Conservation (phyloP, 2,888 invertebrate genomes). For the Hydrotaea cyrtoneurina region DNA sequence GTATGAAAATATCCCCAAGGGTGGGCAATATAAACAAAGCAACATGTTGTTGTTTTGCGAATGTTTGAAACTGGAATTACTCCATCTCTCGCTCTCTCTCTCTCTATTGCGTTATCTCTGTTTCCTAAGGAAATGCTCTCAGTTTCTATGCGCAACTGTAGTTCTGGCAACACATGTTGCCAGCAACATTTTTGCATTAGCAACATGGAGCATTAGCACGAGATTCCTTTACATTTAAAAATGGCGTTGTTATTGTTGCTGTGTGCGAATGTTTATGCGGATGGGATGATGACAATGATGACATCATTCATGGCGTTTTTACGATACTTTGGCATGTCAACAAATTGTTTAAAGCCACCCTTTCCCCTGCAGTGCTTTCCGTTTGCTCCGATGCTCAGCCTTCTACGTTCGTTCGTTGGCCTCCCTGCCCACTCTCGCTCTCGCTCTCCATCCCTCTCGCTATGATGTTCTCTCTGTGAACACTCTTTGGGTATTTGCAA, state of each 20-base stretch:
- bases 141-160: background rate
- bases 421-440: background rate
- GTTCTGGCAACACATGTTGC: background rate
- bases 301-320: constrained; percentile 16
- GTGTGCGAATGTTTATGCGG: background rate
- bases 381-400: background rate
- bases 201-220: background rate
- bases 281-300: background rate
- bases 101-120: background rate
- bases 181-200: constrained; percentile 43
- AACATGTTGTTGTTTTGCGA: constrained; percentile 61
- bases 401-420: background rate
- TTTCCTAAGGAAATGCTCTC: background rate
- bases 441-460: background rate
- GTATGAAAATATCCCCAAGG: background rate
- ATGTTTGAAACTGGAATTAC: constrained; percentile 10
- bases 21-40: constrained; percentile 35
- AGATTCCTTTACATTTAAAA: constrained; percentile 4
- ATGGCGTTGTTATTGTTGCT: background rate
- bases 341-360: constrained; percentile 8
- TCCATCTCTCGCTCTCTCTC: background rate
- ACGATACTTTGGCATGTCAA: constrained; percentile 26
- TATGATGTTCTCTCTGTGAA: background rate
- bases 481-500: background rate
- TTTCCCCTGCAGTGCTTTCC: background rate